A percentile compares a stretch with the other conserved stretches of the same genome.
Evolutionary conservation across 2,888 invertebrate species (phyloP).

Genomic region (Pollenia amentaria): DNA sequence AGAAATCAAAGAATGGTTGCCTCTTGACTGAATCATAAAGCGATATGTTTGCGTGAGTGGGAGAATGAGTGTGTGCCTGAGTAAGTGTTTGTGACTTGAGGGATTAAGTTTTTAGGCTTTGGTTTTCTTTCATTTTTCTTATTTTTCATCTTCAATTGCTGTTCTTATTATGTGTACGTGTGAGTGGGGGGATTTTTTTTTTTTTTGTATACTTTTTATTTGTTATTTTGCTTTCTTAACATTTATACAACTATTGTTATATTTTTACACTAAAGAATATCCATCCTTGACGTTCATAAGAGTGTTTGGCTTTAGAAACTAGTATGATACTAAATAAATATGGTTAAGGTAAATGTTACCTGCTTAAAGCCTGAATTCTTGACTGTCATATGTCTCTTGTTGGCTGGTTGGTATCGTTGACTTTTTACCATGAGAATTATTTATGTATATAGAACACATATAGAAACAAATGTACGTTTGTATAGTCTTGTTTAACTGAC

Average conservation of each 20-base stretch:
- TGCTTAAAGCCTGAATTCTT: neutral
- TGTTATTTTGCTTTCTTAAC: conserved; percentile 40
- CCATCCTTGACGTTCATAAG: neutral
- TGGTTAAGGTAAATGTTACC: conserved; percentile 14
- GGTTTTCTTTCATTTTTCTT: neutral
- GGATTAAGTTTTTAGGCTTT: neutral
- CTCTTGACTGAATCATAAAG: neutral
- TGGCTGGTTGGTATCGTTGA: conserved; percentile 9
- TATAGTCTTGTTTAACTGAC: conserved; percentile 20
- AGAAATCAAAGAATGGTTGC: neutral
- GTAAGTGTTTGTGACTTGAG: neutral
- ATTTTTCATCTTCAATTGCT: too few relatives aligned
- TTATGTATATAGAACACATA: neutral
- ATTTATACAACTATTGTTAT: conserved; percentile 55
- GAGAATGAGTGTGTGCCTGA: neutral
- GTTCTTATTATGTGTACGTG: neutral
- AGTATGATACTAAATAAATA: conserved; percentile 9
- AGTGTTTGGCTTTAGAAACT: neutral
- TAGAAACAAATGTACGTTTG: neutral
- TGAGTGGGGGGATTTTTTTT: too few relatives aligned
- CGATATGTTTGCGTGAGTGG: neutral
- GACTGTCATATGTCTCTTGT: neutral
- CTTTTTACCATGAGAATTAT: conserved; percentile 7
- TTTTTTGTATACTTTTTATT: conserved; percentile 19
- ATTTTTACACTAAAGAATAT: conserved; percentile 34